A percentile compares a stretch with the other conserved stretches of the same genome.
Evolutionary conservation across 2,888 invertebrate species (phyloP).

Genomic region (Sphaeridia pumilis): DNA sequence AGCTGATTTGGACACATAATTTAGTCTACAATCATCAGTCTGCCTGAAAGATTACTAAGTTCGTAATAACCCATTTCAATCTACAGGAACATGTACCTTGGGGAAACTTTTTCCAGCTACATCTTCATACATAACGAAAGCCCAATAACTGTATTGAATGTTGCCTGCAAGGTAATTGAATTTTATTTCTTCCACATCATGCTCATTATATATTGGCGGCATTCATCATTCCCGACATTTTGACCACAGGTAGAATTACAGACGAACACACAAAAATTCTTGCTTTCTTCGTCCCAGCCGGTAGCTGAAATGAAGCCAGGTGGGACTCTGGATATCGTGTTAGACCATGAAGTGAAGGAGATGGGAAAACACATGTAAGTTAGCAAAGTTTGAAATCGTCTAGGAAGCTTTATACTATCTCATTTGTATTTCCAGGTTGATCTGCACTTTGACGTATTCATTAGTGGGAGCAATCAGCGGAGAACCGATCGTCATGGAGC

Average conservation of each 20-base stretch:
- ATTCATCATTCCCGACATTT: not conserved
- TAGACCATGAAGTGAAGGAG: constrained; percentile 99
- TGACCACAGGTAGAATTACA: constrained; percentile 70
- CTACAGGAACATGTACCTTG: constrained; percentile 80
- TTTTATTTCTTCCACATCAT: not conserved
- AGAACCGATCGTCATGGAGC: constrained; percentile 73
- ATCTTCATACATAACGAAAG: constrained; percentile 96
- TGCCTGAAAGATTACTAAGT: too few relatives aligned
- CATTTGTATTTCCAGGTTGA: constrained; percentile 52
- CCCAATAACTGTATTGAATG: constrained; percentile 66
- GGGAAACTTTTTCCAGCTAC: constrained; percentile 96
- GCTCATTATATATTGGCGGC: not conserved
- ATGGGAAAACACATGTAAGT: constrained; percentile 89
- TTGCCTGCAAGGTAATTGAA: constrained; percentile 65
- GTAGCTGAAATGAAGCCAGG: constrained; percentile 53
- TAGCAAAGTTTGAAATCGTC: not conserved
- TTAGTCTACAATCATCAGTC: too few relatives aligned
- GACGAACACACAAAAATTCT: constrained; percentile 75
- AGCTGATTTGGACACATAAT: too few relatives aligned
- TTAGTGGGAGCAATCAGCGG: constrained; percentile 21
- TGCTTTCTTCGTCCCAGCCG: constrained; percentile 58
- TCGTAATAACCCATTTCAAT: too few relatives aligned
- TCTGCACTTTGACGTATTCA: constrained; percentile 89
- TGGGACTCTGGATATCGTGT: constrained; percentile 84
- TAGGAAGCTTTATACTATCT: not conserved